phyloP scores from a whole-genome alignment of 1,140 invertebrate genomes.

The Pachypsylla venusta region DNA sequence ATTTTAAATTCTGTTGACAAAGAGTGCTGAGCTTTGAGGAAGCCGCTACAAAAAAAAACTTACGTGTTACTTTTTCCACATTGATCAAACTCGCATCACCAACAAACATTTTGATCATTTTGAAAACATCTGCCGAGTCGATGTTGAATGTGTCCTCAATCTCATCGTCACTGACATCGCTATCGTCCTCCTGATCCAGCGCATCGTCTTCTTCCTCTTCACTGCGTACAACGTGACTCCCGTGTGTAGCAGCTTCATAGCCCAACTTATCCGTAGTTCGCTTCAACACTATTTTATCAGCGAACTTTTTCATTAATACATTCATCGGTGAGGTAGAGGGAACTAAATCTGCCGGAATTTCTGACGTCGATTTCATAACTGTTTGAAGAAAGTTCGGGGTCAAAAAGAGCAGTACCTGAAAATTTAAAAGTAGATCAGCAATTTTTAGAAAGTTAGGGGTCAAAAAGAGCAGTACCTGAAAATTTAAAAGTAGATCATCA shows the following conservation, averaged over 20 bases:
- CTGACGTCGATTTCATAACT: background rate
- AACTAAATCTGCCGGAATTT: background rate
- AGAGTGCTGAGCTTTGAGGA: too few species aligned
- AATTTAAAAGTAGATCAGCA: background rate
- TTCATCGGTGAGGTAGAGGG: background rate
- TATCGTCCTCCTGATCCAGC: background rate
- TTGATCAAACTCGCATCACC: background rate
- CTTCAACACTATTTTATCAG: background rate
- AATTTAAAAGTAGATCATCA: background rate
- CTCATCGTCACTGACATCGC: background rate
- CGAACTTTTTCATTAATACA: background rate
- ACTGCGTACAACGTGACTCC: background rate
- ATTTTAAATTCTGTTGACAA: too few species aligned
- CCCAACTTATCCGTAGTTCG: background rate
- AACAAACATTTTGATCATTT: background rate
- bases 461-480: background rate
- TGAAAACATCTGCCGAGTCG: background rate
- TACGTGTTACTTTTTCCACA: constrained; percentile 4
- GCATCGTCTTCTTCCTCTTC: background rate
- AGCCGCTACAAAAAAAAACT: too few species aligned
- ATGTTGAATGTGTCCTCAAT: background rate
- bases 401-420: background rate
- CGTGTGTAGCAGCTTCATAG: background rate
- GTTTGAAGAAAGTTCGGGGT: background rate
- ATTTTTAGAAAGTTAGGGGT: background rate